phyloP scores from a whole-genome alignment of 2,888 invertebrate genomes.

The Drosophila atripex region DNA sequence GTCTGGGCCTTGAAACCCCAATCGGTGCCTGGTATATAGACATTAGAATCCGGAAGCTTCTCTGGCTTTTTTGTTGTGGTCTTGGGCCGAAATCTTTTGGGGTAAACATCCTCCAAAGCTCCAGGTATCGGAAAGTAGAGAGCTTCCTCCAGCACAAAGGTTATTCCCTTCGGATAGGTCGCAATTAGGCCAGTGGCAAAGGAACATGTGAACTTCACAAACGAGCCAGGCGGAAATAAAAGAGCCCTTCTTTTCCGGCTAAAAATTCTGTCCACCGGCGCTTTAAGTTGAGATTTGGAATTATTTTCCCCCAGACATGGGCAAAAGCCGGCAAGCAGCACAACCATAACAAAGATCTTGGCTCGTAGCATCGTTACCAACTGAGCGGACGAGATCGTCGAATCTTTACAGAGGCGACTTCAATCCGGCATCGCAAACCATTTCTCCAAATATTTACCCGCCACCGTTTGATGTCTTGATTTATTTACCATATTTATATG shows the following conservation, averaged over 20 bases:
- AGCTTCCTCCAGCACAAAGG: slow-evolving; percentile 74
- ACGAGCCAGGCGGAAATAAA: slow-evolving; percentile 76
- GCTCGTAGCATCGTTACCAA: slow-evolving; percentile 48
- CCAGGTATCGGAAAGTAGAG: slow-evolving; percentile 77
- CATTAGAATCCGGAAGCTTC: slow-evolving; percentile 48
- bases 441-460: slow-evolving; percentile 58
- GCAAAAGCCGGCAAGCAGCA: slow-evolving; percentile 21
- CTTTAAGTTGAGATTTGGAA: slow-evolving; percentile 24
- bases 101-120: slow-evolving; percentile 74
- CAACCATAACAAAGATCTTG: slow-evolving; percentile 40
- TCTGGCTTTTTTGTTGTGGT: slow-evolving; percentile 60
- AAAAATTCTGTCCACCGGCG: slow-evolving; percentile 55
- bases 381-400: slow-evolving; percentile 27
- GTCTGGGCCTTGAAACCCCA: slow-evolving; percentile 75
- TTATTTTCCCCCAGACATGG: slow-evolving; percentile 18
- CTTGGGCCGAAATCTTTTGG: slow-evolving; percentile 67
- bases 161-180: slow-evolving; percentile 74
- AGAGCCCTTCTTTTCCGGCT: slow-evolving; percentile 74
- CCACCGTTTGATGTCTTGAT: slow-evolving; percentile 64
- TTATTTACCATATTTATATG: slow-evolving; percentile 49
- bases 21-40: slow-evolving; percentile 78
- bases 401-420: background rate
- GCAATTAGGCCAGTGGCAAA: slow-evolving; percentile 73
- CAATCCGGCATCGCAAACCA: slow-evolving; percentile 43
- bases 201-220: slow-evolving; percentile 75